These are phyloP conservation scores for Phortica okadai DNA, from an alignment of 2,888 invertebrate species.

Conservation along the genomic window DNA sequence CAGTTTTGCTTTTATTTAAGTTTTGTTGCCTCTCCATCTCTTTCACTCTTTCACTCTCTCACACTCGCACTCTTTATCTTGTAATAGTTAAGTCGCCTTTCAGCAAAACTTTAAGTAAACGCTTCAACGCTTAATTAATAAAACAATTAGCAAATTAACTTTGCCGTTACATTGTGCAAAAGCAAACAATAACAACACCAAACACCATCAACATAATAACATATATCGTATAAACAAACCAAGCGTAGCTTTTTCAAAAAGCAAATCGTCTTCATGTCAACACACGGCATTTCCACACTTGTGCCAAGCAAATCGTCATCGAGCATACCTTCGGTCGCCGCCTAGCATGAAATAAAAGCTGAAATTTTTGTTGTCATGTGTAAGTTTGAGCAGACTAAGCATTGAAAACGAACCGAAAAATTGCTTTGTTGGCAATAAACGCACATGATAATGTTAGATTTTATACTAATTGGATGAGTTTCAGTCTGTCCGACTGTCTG, in stretches of 20 bases:
- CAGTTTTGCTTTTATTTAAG: neutral
- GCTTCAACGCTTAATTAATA: constrained; percentile 63
- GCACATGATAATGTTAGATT: constrained; percentile 60
- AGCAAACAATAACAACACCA: constrained; percentile 6
- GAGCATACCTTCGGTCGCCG: neutral
- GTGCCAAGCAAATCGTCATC: too few relatives aligned
- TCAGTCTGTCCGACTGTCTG: constrained; percentile 38
- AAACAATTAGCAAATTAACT: constrained; percentile 69
- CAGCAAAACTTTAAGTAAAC: neutral
- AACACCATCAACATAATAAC: constrained; percentile 30
- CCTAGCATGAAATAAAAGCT: constrained; percentile 29
- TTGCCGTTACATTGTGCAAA: neutral
- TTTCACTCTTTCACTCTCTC: neutral
- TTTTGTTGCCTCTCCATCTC: neutral
- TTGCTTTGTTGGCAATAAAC: constrained; percentile 67
- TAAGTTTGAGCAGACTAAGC: constrained; percentile 52
- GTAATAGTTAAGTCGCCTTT: too few relatives aligned
- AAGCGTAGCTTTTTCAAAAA: too few relatives aligned
- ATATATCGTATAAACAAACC: too few relatives aligned
- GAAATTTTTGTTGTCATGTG: constrained; percentile 42
- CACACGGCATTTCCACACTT: too few relatives aligned
- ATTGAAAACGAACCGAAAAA: constrained; percentile 64
- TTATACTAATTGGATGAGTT: constrained; percentile 70
- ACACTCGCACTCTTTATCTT: too few relatives aligned
- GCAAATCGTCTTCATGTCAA: too few relatives aligned